A percentile compares a stretch with the other conserved stretches of the same genome.
These are phyloP conservation scores for Dromiciops gliroides DNA, from an alignment of 2,113 vertebrate species.

Conservation along the genomic window DNA sequence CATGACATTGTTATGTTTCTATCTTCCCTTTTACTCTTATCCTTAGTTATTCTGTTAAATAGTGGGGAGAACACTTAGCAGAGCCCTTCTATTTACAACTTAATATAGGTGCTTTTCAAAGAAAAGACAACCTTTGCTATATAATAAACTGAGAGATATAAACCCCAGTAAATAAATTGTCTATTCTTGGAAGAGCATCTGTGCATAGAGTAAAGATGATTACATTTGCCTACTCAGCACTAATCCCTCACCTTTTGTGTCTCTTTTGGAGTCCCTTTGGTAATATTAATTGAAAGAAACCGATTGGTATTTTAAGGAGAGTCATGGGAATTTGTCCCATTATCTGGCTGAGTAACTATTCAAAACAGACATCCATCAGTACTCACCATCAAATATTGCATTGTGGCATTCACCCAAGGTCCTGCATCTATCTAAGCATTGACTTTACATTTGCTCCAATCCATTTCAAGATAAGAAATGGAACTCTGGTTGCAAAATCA, in stretches of 20 bases:
- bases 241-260: constrained; percentile 75
- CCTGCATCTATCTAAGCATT: constrained; percentile 67
- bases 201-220: constrained; percentile 15
- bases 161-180: constrained; percentile 45
- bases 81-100: constrained; percentile 45
- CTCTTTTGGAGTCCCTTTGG: constrained; percentile 77
- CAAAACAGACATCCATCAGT: constrained; percentile 74
- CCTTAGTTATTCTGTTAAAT: constrained; percentile 9
- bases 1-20: background rate
- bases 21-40: background rate
- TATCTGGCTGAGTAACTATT: constrained; percentile 77
- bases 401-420: constrained; percentile 75
- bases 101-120: constrained; percentile 62
- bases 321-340: constrained; percentile 71
- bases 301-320: constrained; percentile 78
- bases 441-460: constrained; percentile 71
- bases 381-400: constrained; percentile 70
- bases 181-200: constrained; percentile 46
- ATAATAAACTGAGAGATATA: constrained; percentile 48
- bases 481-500: constrained; percentile 75
- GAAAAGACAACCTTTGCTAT: constrained; percentile 35
- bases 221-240: constrained; percentile 51
- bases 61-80: background rate
- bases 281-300: constrained; percentile 79
- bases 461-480: constrained; percentile 74